Base-by-base conservation (phyloP, 2,888 invertebrate genomes). In the Gasteruption jaculator region DNA sequence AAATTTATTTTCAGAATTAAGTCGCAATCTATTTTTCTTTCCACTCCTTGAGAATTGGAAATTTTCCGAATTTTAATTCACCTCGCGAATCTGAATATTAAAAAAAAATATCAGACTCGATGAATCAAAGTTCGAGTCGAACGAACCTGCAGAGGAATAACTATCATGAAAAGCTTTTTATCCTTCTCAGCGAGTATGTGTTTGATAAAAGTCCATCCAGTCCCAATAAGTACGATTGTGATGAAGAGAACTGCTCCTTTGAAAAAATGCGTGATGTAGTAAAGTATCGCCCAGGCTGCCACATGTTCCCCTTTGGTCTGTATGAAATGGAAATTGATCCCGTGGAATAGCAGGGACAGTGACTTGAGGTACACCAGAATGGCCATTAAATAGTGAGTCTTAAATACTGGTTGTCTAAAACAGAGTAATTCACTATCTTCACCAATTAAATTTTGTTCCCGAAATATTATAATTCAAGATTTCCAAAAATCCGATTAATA, bases 131-230 rank as follows among this genome's bases (percentile, higher is more conserved):
- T n/a, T n/a, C n/a, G n/a, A n/a, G n/a, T n/a, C n/a, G n/a, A n/a
- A n/a, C n/a, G n/a, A n/a, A 91, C 92, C 81, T 99, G 97, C 30
- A 99, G 73, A 0, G 97, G 96, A 63, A 99, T 92, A 26, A 96
- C 91, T 53, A 96, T 86, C 86, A 97, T 91, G 70, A 99, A 97
- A 12, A 99, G 80, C 65, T 92, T 92, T 73, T 97, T 95, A 65
- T 99, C 97, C 50, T 92, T 84, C 56, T 95, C 94, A 0, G 94
- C 90, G 16, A 99, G 76, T 52, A 99, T 91, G 69, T 96, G 93
- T 65, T 97, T 97, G 57, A 99, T 93, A 68, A 97, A 99, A 25
- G 95, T 94, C 93, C 96, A 99, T 0, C 99, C 99, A 5, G 97
- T 95, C 32, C 97, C 97, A 53, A 99, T 91, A 8, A 99, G 77